Evolutionary conservation across 2,888 invertebrate genomes (phyloP), one percentile per base, ranked within the genome.

Genomic region (Dryocosmus kuriphilus): DNA sequence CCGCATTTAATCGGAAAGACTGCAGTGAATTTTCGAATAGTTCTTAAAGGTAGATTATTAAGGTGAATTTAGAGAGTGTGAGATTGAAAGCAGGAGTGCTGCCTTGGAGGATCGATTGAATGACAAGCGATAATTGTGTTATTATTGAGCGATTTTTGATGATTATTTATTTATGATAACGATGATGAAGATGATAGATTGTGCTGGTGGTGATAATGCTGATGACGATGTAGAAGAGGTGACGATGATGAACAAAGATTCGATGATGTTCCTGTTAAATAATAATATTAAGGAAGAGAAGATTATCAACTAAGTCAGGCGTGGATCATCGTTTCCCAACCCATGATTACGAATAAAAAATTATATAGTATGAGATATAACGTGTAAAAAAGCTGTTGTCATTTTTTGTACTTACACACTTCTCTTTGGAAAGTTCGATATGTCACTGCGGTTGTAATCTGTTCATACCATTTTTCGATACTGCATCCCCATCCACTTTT

Each of bases 261-360:
- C 90, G 89, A 90, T 91, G 86, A 90, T 91, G 91, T 91, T 91
- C 91, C 91, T 91, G 90, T 91, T 91, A 88, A 89, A 89, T 89
- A 87, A 89, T 89, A 89, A 87, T 89, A 87, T 85, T 88, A 86
- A 88, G 86, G 87, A 86, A 88, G 83, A 87, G 85, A 85, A 86
- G 83, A 82, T 85, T 82, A 88, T 83, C 87, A 87, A 88, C 87
- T 87, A 87, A 91, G 90, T 90, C 90, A 89, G 88, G 88, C 86
- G 86, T 85, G 84, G 57, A 74, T 78, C 83, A 81, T 76, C 80
- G 61, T 51, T 60, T 24, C n/a, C 74, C 24, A 71, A 46, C 19
- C 27, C 82, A 75, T 78, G 81, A 82, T 83, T 83, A 83, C 80
- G 81, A 81, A 81, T 77, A 74, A 79, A 76, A 83, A 80, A 75